phyloP scores from a whole-genome alignment of 2,113 vertebrate genomes.

The Otus sunia region DNA sequence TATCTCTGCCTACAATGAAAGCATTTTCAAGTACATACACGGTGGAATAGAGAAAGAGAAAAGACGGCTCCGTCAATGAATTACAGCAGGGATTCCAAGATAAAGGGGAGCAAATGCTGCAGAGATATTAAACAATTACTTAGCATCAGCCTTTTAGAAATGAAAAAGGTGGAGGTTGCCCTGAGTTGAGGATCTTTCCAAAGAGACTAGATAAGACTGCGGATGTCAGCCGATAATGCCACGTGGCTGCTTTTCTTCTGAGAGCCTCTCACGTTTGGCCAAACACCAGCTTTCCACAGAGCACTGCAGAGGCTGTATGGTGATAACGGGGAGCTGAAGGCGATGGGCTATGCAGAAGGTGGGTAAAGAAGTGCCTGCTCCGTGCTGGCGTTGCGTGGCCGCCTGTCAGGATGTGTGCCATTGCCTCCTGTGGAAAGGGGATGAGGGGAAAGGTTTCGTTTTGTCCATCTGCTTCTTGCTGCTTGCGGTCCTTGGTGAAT shows the following conservation, averaged over 20 bases:
- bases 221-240: background rate
- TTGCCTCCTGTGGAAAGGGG: background rate
- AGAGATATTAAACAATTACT: conserved; percentile 62
- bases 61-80: background rate
- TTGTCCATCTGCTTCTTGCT: background rate
- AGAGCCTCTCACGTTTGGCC: background rate
- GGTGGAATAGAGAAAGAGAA: conserved; percentile 48
- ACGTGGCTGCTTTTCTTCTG: background rate
- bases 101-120: conserved; percentile 50
- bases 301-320: fast-evolving
- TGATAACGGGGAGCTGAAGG: background rate
- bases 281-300: background rate
- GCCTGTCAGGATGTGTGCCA: background rate
- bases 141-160: conserved; percentile 35
- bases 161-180: conserved; percentile 39
- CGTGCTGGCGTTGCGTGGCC: fast-evolving
- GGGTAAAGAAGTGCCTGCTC: background rate
- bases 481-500: background rate
- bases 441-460: background rate
- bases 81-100: conserved; percentile 60
- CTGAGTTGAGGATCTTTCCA: background rate
- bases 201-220: background rate
- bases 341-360: background rate
- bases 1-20: conserved; percentile 67
- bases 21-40: conserved; percentile 49